A percentile compares a stretch with the other conserved stretches of the same genome.
Conservation (phyloP, 2,888 invertebrate species). For the Orgyia antiqua region DNA sequence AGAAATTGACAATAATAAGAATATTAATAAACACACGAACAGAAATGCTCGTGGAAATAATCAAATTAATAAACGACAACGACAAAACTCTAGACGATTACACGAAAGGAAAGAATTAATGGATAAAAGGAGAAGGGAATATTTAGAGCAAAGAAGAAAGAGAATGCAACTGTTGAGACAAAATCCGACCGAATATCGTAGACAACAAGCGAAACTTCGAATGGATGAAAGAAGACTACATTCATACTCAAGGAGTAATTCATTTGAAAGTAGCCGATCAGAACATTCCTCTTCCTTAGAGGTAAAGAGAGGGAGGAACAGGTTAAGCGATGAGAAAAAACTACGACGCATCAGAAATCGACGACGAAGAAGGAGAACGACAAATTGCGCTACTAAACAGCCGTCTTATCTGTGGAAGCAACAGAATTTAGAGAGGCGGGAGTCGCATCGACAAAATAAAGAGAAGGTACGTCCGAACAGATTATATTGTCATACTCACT, state of each 20-base stretch:
- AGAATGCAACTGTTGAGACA: conserved; percentile 55
- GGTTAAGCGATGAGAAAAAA: conserved; percentile 35
- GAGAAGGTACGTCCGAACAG: conserved; percentile 35
- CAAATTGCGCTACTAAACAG: conserved; percentile 68
- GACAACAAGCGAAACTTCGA: conserved; percentile 46
- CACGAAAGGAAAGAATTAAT: conserved; percentile 80
- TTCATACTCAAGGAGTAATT: conserved; percentile 42
- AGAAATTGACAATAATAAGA: conserved; percentile 36
- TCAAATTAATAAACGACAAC: conserved; percentile 35
- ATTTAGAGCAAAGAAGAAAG: conserved; percentile 52
- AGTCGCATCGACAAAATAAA: conserved; percentile 28
- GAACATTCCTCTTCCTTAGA: conserved; percentile 28
- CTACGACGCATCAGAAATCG: conserved; percentile 48
- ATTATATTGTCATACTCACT: too few relatives aligned
- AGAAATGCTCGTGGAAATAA: conserved; percentile 33
- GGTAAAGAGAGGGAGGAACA: conserved; percentile 36
- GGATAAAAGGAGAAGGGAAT: conserved; percentile 59
- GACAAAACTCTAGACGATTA: conserved; percentile 66
- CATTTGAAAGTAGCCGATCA: conserved; percentile 51
- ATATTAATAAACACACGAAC: conserved; percentile 40
- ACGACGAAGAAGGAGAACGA: conserved; percentile 56
- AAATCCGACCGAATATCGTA: conserved; percentile 60
- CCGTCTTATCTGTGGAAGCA: conserved; percentile 61
- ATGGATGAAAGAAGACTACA: conserved; percentile 52
- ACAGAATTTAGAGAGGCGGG: conserved; percentile 36